Evolutionary conservation across 2,888 invertebrate species (phyloP), one percentile per base, ranked within the genome.

Genomic region (Conus canariensis): DNA sequence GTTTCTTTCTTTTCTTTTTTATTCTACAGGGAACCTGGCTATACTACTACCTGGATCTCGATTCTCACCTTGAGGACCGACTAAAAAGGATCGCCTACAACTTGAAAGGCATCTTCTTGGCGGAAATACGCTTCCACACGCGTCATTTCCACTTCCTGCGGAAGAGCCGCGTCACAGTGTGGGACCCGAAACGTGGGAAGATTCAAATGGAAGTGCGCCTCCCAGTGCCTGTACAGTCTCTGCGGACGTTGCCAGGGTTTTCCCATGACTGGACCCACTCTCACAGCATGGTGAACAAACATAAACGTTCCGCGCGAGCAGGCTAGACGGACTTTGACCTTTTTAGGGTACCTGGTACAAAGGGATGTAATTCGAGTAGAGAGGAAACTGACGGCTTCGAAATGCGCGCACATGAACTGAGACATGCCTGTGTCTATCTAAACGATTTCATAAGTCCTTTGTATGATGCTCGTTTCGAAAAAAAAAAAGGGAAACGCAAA

Each of bases 51-150:
- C 25, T 70, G 22, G 30, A 87, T 58, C 58, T 87, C 14, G n/a
- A 30, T 19, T 10, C 70, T 12, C 74, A 45, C 59, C 14, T 67
- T 9, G 59, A 59, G 45, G 22, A 22, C n/a, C 74, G 16, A 67
- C 58, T 89, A 58, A n/a, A 56, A 30, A 89, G 85, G 30, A 89
- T 89, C 59, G 58, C 89, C 12, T 14, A 45, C 19, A 88, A 45
- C 56, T n/a, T 88, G 25, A 60, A n/a, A 45, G n/a, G 83, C n/a
- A 30, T 88, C 56, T 10, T 88, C 64, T 25, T 83, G 56, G 82
- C 88, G 88, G 88, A 88, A 30, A 6, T 83, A 7, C 64, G 56
- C 16, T 56, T 67, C 59, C 74, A 85, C 64, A 14, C 70, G 16
- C 85, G 74, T 74, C 89, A 85, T 45, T 74, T 89, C 85, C 85